A percentile compares a stretch with the other conserved stretches of the same genome.
Evolutionary conservation across 2,888 invertebrate genomes (phyloP).

Genomic region (Cephus pulcher): DNA sequence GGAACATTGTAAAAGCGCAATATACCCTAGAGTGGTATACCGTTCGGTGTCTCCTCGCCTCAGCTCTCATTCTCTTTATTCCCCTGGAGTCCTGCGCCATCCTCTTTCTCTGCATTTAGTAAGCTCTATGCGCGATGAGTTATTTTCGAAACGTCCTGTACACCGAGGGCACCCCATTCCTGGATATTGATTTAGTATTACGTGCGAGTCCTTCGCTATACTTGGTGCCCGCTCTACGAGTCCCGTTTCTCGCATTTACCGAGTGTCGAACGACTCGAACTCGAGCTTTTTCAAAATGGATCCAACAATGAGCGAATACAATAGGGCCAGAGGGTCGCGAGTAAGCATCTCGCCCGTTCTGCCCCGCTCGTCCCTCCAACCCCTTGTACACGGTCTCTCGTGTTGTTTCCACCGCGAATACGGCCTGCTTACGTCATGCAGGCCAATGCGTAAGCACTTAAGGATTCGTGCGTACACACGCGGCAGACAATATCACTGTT

Average conservation of each 20-base stretch:
- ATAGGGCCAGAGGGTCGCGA: conserved; percentile 24
- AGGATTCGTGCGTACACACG: neutral
- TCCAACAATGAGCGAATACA: conserved; percentile 36
- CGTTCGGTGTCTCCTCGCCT: neutral
- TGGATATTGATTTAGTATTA: conserved; percentile 64
- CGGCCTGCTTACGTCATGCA: neutral
- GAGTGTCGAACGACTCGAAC: conserved; percentile 29
- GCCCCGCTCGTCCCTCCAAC: neutral
- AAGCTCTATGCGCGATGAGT: neutral
- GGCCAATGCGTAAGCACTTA: neutral
- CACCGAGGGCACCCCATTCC: conserved; percentile 41
- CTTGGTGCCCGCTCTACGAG: conserved; percentile 41
- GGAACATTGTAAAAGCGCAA: neutral
- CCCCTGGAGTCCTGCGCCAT: neutral
- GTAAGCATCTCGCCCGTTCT: neutral
- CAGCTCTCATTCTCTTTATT: neutral
- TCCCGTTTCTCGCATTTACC: conserved; percentile 44
- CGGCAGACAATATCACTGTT: neutral
- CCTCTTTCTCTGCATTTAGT: neutral
- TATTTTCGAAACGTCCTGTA: conserved; percentile 53
- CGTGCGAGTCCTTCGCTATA: conserved; percentile 44
- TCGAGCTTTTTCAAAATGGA: conserved; percentile 48
- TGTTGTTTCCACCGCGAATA: neutral
- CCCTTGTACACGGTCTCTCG: neutral
- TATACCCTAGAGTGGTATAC: neutral